Percentiles rank a stretch among this genome's conserved stretches.
Conservation (phyloP, 2,888 invertebrate species). For the Alitta virens region DNA sequence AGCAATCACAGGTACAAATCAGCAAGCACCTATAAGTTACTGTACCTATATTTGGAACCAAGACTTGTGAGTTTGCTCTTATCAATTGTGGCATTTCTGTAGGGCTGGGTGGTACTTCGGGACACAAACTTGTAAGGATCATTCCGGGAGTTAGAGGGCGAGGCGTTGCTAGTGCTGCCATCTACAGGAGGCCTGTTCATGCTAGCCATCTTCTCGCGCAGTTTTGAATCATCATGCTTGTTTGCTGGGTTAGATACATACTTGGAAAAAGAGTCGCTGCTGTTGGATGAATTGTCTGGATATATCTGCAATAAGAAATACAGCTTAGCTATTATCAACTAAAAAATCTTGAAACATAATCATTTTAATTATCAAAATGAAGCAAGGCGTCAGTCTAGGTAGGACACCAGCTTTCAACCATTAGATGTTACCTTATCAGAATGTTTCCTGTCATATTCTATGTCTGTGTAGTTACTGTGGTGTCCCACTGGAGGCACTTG, state of each 20-base stretch:
- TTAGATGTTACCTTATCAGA: no score
- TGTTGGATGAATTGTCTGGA: slow-evolving; percentile 66
- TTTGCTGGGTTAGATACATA: slow-evolving; percentile 50
- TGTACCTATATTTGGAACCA: slow-evolving; percentile 75
- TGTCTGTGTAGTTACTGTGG: no score
- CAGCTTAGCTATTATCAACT: no score
- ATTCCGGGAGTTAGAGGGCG: slow-evolving; percentile 4
- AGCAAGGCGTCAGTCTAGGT: no score
- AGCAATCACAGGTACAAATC: no score
- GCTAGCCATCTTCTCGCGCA: slow-evolving; percentile 50
- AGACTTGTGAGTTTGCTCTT: slow-evolving; percentile 49
- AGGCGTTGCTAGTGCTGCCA: neutral
- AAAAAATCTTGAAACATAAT: no score
- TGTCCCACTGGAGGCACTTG: no score
- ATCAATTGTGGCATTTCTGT: slow-evolving; percentile 39
- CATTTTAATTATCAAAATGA: no score
- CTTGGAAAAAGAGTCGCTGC: slow-evolving; percentile 56
- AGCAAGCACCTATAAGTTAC: slow-evolving; percentile 10
- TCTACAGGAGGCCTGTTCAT: neutral
- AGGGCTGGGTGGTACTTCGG: slow-evolving; percentile 64
- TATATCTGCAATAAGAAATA: slow-evolving; percentile 8
- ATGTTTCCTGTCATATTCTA: no score
- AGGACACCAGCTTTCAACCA: no score
- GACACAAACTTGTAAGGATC: slow-evolving; percentile 66
- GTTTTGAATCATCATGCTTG: slow-evolving; percentile 53